Evolutionary conservation across 1,140 invertebrate species (phyloP).

Genomic region (Rhizoglyphus robini): DNA sequence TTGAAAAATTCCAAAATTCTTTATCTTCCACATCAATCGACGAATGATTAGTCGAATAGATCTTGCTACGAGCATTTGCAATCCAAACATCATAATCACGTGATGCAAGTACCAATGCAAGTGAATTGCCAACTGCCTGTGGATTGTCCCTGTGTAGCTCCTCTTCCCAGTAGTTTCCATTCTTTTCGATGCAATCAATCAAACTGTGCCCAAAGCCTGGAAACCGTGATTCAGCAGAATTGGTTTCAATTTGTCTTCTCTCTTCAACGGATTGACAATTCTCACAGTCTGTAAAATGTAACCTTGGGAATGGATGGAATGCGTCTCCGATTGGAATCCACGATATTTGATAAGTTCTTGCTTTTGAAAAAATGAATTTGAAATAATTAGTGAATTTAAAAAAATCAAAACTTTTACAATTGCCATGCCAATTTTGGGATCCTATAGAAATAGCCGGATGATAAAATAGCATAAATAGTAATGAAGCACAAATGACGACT

Average conservation of each 20-base stretch:
- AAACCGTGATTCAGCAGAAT: slow-evolving; percentile 58
- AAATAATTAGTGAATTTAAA: too few species aligned
- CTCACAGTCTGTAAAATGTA: slow-evolving; percentile 56
- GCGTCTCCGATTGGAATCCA: slow-evolving; percentile 18
- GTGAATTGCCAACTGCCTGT: not conserved
- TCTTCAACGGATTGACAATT: slow-evolving; percentile 35
- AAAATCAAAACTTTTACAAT: too few species aligned
- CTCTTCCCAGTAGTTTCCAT: not conserved
- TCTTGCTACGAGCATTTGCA: slow-evolving; percentile 32
- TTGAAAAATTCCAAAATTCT: slow-evolving; percentile 36
- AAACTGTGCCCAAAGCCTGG: slow-evolving; percentile 55
- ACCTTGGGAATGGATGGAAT: slow-evolving; percentile 44
- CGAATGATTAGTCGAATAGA: slow-evolving; percentile 27
- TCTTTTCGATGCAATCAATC: slow-evolving; percentile 45
- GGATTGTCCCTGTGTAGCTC: not conserved
- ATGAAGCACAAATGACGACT: too few species aligned
- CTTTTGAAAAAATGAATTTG: too few species aligned
- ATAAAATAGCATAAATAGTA: too few species aligned
- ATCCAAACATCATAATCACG: too few species aligned
- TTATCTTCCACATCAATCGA: slow-evolving; percentile 32
- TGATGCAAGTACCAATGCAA: slow-evolving; percentile 28
- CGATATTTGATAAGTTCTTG: slow-evolving; percentile 16
- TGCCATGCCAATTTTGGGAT: too few species aligned
- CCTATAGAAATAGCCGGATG: too few species aligned
- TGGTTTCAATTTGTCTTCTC: slow-evolving; percentile 35